Evolutionary conservation across 2,888 invertebrate genomes (phyloP), one percentile per base, ranked within the genome.

Genomic region (Chaitophorus viminalis): DNA sequence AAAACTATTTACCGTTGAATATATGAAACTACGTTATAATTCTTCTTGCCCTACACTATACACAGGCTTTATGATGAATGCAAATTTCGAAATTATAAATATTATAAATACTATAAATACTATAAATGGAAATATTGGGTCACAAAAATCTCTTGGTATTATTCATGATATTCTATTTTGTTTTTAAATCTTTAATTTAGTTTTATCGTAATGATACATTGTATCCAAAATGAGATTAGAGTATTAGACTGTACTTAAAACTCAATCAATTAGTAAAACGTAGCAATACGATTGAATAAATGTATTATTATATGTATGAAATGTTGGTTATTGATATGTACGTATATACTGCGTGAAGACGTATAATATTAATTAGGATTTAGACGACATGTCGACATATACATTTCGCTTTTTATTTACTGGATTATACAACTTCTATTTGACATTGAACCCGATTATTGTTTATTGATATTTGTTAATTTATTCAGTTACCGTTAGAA

Each of bases 311-410:
- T 14, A 17, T 70, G 0, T 17, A 70, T 70, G 31, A 70, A 70
- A 70, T 70, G 70, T 3, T 14, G 31, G 70, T 70, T 31, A 70
- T 70, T 11, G 70, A 70, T 70, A 70, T n/a, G 75, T 76, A n/a
- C n/a, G n/a, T n/a, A n/a, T n/a, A 46, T 76, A 46, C 25, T 46
- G 39, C 39, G 25, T 54, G 78, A 78, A 78, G 78, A 78, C 78
- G 14, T 78, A 78, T 78, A 77, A 54, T 77, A 78, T 78, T 78
- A 54, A 54, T 33, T 31, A 78, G 78, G 78, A 78, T 78, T 78
- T 78, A 78, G 33, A 11, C 25, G 31, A 54, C 54, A 54, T 78
- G 78, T 54, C 29, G 31, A 17, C 70, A 17, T 70, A 70, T 70
- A 70, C 70, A 70, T 68, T 60, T 11, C 68, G 3, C 11, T 68